Conservation (phyloP, 2,797 vertebrate genomes). For the Caiman crocodilus region DNA sequence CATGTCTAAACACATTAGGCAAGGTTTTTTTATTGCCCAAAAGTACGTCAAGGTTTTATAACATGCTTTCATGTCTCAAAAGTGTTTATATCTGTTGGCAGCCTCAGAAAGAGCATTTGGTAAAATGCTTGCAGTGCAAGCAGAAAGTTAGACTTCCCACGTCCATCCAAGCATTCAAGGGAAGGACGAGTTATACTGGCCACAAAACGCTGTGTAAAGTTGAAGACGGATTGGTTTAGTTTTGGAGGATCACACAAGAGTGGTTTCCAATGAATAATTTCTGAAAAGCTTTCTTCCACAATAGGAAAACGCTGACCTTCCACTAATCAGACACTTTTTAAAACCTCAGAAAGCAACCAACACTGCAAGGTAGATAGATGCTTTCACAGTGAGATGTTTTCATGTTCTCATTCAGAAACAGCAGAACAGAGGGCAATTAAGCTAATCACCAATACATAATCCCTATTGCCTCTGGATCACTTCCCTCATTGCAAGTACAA, state of each 20-base stretch:
- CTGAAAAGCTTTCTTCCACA: not conserved
- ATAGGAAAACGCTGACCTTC: not conserved
- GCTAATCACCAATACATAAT: constrained; percentile 35
- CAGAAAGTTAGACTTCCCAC: not conserved
- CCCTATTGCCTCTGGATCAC: not conserved
- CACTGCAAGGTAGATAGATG: constrained; percentile 1
- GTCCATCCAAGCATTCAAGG: not conserved
- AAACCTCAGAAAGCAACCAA: not conserved
- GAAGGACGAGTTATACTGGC: not conserved
- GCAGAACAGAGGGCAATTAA: constrained; percentile 16
- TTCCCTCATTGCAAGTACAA: not conserved
- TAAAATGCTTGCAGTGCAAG: not conserved
- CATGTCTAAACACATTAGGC: fast-evolving
- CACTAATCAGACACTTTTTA: not conserved
- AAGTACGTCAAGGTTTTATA: not conserved
- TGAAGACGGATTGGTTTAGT: not conserved
- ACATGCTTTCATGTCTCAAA: not conserved
- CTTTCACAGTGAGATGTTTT: not conserved
- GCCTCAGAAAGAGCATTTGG: not conserved
- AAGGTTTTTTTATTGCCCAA: not conserved
- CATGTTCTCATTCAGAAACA: not conserved
- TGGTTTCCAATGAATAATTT: too few species aligned
- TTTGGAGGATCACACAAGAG: not conserved
- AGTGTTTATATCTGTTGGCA: not conserved
- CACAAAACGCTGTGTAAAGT: not conserved